Evolutionary conservation across 1,140 invertebrate genomes (phyloP), one percentile per base, ranked within the genome.

Genomic region (Luehdorfia chinensis): DNA sequence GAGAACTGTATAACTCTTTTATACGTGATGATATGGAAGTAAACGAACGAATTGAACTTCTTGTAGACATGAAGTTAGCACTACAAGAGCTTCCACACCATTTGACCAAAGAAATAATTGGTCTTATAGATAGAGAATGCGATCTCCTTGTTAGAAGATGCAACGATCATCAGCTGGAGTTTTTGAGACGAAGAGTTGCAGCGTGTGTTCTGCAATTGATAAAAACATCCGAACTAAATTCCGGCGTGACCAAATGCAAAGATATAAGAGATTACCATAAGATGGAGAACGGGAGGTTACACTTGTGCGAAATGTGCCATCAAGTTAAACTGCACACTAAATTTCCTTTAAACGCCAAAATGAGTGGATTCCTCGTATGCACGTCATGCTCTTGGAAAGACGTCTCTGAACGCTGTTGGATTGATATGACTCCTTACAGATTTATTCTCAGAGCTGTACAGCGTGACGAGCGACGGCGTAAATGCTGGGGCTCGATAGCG

Each of bases 51-150:
- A 85, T 91, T 28, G 87, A 91, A 47, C 75, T 89, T 27, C 75
- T 93, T 2, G 75, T 90, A 0, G 85, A 88, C 31, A 75, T 92
- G 58, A 89, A 90, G 59, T 83, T 87, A 44, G 77, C 86, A 0
- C 53, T 93, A 13, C 71, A 87, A 48, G 65, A 86, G 33, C 90
- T 91, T 47, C 66, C 87, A 25, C 90, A 90, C 62, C 60, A 75
- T 11, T 58, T 90, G 18, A 85, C 88, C 1, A 80, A 90, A 31
- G 84, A 91, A 53, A 78, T 93, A 13, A 78, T 88, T 11, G 66
- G 69, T 11, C 75, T 93, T 2, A 67, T 93, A 8, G 89, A 92
- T 39, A 87, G 91, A 64, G 91, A 92, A 61, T 88, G 90, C 34
- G 78, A 88, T 44, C 76, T 93, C 7, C 65, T 90, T 4, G 76